Evolutionary conservation across 2,888 invertebrate genomes (phyloP), one percentile per base, ranked within the genome.

Genomic region (Habroteleia sp.): DNA sequence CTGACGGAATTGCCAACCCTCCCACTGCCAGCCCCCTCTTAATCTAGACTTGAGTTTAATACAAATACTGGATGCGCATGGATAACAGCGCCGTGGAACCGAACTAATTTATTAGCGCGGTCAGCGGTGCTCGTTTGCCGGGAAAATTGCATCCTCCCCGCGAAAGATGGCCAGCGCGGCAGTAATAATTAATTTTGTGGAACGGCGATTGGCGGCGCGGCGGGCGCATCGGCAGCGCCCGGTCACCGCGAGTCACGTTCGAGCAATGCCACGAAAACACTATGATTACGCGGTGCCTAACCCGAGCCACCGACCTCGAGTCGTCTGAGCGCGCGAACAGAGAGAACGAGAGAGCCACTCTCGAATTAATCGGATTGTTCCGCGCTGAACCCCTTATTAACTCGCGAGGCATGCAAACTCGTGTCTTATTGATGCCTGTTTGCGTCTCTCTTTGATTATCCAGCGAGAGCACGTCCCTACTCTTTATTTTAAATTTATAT

Each of bases 311-410:
- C 80, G 75, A 78, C 78, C 77, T 77, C 76, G 75, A 42, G 73
- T 54, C 71, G 74, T 74, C 77, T 68, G 50, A 54, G 14, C 76
- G 75, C 69, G 60, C 44, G 56, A 63, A 31, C 54, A 66, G 50
- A 58, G 48, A 76, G 74, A 79, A 81, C 78, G 74, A 81, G 80
- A 79, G 78, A 80, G 79, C 78, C 82, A 79, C 80, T 78, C 79
- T 79, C 82, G 83, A 85, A 87, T 87, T 87, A 87, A 87, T 86
- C 86, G 85, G 82, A 84, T 87, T 87, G 86, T 87, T 87, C 84
- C 82, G 78, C 80, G 80, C 80, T 84, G 80, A 83, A 82, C 84
- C 84, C 85, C 86, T 87, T 87, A 87, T 87, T 87, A 87, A 83
- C 84, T 81, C 79, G 75, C 77, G 76, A 65, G 60, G 62, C 84